phyloP scores from a whole-genome alignment of 2,888 invertebrate species.

The Bruchidius siliquastri region DNA sequence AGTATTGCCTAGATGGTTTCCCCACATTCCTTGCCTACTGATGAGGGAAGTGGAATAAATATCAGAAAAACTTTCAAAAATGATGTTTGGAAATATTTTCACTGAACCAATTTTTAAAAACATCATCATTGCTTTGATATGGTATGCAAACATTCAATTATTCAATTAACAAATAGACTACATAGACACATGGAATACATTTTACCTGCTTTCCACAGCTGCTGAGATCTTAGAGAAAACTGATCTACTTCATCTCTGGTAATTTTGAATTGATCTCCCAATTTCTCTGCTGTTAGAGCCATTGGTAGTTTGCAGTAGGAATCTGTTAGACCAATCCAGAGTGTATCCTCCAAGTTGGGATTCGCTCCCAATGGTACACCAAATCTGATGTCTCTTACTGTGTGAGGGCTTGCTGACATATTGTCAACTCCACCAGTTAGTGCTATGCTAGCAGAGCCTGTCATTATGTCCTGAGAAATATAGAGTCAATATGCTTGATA shows the following conservation, averaged over 20 bases:
- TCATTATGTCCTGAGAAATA: constrained; percentile 64
- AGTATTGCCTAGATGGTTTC: too few relatives aligned
- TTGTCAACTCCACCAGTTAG: constrained; percentile 92
- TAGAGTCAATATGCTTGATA: not conserved
- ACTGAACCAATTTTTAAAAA: too few relatives aligned
- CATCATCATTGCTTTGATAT: too few relatives aligned
- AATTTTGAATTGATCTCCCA: constrained; percentile 79
- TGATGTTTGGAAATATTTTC: too few relatives aligned
- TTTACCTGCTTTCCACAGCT: constrained; percentile 79
- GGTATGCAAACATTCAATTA: too few relatives aligned
- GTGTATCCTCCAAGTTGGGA: constrained; percentile 76
- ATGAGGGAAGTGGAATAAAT: too few relatives aligned
- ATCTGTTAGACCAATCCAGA: constrained; percentile 88
- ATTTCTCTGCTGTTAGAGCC: constrained; percentile 93
- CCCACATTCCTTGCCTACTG: too few relatives aligned
- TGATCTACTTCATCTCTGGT: constrained; percentile 79
- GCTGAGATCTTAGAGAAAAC: constrained; percentile 81
- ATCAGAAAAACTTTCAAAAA: too few relatives aligned
- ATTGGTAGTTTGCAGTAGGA: constrained; percentile 86
- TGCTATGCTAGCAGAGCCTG: constrained; percentile 79
- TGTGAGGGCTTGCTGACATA: constrained; percentile 91
- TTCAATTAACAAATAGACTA: too few relatives aligned
- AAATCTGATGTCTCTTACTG: constrained; percentile 79
- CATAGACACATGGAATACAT: too few relatives aligned
- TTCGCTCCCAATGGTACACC: constrained; percentile 79